Evolutionary conservation across 2,888 invertebrate species (phyloP), one percentile per base, ranked within the genome.

Genomic region (Campoplex nolae): DNA sequence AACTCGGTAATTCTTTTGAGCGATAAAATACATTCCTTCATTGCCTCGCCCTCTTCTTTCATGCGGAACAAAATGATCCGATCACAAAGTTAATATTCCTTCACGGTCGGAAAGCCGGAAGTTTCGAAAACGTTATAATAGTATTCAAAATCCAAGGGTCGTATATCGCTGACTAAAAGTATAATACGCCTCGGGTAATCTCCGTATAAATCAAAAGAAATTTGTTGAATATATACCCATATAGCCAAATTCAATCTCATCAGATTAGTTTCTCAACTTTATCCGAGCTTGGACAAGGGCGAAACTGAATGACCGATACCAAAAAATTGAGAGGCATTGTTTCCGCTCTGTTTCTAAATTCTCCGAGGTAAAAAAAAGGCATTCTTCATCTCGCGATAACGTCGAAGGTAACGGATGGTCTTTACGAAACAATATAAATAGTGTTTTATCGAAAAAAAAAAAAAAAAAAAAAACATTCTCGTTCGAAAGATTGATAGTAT

Each of bases 51-150:
- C 51, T 48, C n/a, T 76, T 65, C 48, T 13, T 48, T 35, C 48
- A n/a, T 65, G 45, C 65, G 76, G 35, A 76, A 75, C 28, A 28
- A 75, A 75, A 75, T 75, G 23, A 75, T 75, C 58, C 28, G 42
- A 75, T 62, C 23, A 51, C 45, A 67, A 35, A 76, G 48, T 28
- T 65, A 65, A 23, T 45, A 23, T 16, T 18, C 11, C 9, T 13
- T 28, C 16, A 9, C n/a, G 35, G 35, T 6, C 4, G 77, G 16
- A 51, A 51, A 42, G 3, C 32, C 28, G 32, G 11, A 48, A 51
- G 48, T 51, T 77, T 32, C 4, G 18, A 48, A 48, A 65, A 62
- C 48, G 48, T 76, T n/a, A 67, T 23, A 18, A 77, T 8, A 32
- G n/a, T 35, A 65, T 65, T 76, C 28, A n/a, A 32, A 23, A 48